phyloP scores from a whole-genome alignment of 2,888 invertebrate genomes.

The Diarsia mendica region DNA sequence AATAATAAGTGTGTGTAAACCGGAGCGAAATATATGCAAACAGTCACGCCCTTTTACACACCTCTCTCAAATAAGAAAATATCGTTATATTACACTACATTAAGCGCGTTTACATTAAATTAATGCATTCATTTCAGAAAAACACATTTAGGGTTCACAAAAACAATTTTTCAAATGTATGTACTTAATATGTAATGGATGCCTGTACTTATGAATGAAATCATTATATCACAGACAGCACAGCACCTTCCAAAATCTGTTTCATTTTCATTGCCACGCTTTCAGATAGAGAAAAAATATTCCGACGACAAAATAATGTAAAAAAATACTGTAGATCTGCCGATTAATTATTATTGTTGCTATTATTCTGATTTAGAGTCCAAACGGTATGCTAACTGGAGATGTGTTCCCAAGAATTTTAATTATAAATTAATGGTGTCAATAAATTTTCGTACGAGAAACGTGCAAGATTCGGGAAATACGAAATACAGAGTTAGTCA shows the following conservation, averaged over 20 bases:
- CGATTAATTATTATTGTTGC: constrained; percentile 44
- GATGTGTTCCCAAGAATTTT: constrained; percentile 47
- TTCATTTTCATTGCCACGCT: too few species aligned
- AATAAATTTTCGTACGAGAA: constrained; percentile 40
- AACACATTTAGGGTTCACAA: too few species aligned
- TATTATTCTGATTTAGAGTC: constrained; percentile 40
- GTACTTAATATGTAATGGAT: too few species aligned
- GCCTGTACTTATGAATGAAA: too few species aligned
- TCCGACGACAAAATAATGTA: background rate
- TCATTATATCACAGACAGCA: too few species aligned
- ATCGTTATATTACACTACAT: constrained; percentile 27
- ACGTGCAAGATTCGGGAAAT: constrained; percentile 23
- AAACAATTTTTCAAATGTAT: too few species aligned
- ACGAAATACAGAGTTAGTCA: constrained; percentile 45
- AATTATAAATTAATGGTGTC: constrained; percentile 53
- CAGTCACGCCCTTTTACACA: constrained; percentile 57
- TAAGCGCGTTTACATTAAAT: background rate
- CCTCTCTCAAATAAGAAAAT: constrained; percentile 37
- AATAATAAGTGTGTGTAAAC: constrained; percentile 83
- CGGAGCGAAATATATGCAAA: constrained; percentile 74
- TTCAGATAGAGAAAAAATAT: constrained; percentile 9
- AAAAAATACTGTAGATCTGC: constrained; percentile 30
- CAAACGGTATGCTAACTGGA: constrained; percentile 26
- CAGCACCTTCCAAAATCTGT: too few species aligned
- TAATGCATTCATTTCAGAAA: too few species aligned